Evolutionary conservation across 2,113 vertebrate genomes (phyloP), one percentile per base, ranked within the genome.

Genomic region (Psittacula cyanocephala): DNA sequence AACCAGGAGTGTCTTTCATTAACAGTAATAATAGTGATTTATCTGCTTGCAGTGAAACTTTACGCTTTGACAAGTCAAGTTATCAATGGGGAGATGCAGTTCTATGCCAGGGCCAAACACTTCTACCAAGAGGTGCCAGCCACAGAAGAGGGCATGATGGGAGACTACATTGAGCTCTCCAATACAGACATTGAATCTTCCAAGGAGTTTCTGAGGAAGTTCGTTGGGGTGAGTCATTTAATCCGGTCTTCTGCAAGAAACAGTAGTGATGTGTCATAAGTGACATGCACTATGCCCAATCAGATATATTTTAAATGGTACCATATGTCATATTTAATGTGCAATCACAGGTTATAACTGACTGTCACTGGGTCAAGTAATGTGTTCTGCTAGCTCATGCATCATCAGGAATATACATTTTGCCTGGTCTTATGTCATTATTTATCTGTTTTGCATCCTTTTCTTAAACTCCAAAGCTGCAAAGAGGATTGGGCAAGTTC

Each of bases 111-210:
- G 95, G 98, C 99, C 46, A 99, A 99, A 94, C 97, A 98, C 93
- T 99, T 99, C 98, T 99, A 99, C 86, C 98, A 96, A 89, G 99
- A 99, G 62, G 99, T 99, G 31, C 98, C 98, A 7, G 98, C 99
- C 31, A 99, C 99, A 4, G 99, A 99, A 97, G 99, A 99, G 91
- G 99, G 99, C 70, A 99, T 99, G 99, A 98, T 99, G 99, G 99
- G 99, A 85, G 99, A 99, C 92, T 99, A 98, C 94, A 96, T 99
- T 71, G 99, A 99, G 83, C 98, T 99, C 59, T 99, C 98, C 68
- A 97, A 98, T 84, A 97, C 98, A 6, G 99, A 99, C 60, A 98
- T 99, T 63, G 98, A 99, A 71, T 98, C 98, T 29, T 99, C 99
- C 92, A 98, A 93, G 76, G 90, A 98, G 87, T 99, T 99, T 89